phyloP scores from a whole-genome alignment of 2,113 vertebrate species.

The Otis tarda region DNA sequence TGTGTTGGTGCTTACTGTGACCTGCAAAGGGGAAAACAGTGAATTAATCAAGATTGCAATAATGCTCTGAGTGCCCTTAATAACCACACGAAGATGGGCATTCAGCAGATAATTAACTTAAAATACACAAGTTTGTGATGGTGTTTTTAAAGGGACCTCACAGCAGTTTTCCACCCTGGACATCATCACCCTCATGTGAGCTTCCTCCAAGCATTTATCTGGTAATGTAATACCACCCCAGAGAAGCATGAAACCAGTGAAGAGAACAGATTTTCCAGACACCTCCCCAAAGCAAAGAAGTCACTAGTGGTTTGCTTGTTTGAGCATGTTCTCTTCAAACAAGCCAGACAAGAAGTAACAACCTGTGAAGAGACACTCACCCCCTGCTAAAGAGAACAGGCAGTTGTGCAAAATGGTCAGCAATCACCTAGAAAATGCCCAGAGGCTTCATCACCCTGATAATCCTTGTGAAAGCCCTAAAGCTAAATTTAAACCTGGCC shows the following conservation, averaged over 20 bases:
- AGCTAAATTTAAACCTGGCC: conserved; percentile 4
- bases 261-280: neutral
- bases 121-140: neutral
- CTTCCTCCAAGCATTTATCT: neutral
- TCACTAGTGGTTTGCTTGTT: neutral
- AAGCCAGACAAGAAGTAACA: neutral
- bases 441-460: neutral
- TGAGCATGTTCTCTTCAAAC: neutral
- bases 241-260: neutral
- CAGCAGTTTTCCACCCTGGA: neutral
- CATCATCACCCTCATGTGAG: neutral
- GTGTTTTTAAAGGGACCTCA: neutral
- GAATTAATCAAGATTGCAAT: conserved; percentile 25
- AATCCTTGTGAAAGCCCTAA: neutral
- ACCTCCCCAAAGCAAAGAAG: neutral
- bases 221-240: neutral
- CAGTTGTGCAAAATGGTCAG: neutral
- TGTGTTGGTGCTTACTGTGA: neutral
- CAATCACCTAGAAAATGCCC: neutral
- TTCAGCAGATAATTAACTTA: conserved; percentile 29
- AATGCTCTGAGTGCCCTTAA: conserved; percentile 12
- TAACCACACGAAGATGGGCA: neutral
- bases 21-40: neutral
- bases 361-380: neutral
- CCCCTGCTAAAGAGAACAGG: neutral